Evolutionary conservation across 2,113 vertebrate genomes (phyloP), one percentile per base, ranked within the genome.

Genomic region (Cynopterus brachyotis): DNA sequence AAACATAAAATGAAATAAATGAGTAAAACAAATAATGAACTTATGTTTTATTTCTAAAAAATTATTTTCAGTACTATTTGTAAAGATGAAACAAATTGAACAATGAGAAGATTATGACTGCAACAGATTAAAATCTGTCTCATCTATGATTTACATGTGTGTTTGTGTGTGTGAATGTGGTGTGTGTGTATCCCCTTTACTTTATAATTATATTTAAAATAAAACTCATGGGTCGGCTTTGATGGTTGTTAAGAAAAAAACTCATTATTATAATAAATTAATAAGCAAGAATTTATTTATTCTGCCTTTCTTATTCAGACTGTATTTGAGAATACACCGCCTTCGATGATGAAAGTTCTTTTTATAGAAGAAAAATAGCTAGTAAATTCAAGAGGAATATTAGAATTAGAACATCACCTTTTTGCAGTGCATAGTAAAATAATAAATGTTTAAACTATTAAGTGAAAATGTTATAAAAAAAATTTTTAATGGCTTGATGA

Each of bases 1-100:
- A 91, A 40, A 72, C 66, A 26, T 60, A 83, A 88, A 92, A 89
- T 95, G 12, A 84, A 91, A 83, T 83, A 57, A 22, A n/a, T 64
- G 64, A 76, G 30, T 72, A 83, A 88, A 94, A 83, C 62, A 69
- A 67, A 72, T 16, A 32, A 88, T 26, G 5, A 80, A 92, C 0
- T 84, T 94, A 40, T 55, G 2, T 16, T 66, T 90, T 45, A 20
- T 89, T 83, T 95, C 40, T 30, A 78, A 53, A 37, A 53, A 72
- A 73, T 72, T 59, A 22, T 69, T 80, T 81, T 2, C 57, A 45
- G 6, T 5, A 57, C 0, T 5, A 75, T 92, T 94, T 92, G 26
- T 1, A 40, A 72, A 59, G 20, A 47, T 93, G 75, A 19, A 78
- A 86, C 11, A 76, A 94, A 75, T 1, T 57, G 8, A 79, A 9